Evolutionary conservation across 2,888 invertebrate genomes (phyloP).

Genomic region (Geotrupes spiniger): DNA sequence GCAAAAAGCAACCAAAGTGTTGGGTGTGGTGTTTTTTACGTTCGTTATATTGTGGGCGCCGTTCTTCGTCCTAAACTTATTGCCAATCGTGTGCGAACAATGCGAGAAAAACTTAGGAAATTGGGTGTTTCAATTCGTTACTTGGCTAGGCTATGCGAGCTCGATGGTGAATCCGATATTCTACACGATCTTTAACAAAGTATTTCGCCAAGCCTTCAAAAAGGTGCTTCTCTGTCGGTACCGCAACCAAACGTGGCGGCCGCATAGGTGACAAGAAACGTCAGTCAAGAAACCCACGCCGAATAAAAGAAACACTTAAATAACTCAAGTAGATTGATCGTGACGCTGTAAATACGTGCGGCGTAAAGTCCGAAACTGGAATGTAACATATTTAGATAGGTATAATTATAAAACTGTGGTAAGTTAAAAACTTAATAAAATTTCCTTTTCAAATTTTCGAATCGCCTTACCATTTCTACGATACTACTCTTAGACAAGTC

Average conservation of each 20-base stretch:
- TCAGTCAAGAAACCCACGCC: not conserved
- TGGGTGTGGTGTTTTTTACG: conserved; percentile 92
- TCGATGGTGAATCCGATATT: conserved; percentile 95
- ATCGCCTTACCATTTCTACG: conserved; percentile 16
- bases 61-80: conserved; percentile 85
- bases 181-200: conserved; percentile 93
- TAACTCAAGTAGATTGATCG: not conserved
- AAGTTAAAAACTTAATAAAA: not conserved
- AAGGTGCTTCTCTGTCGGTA: conserved; percentile 80
- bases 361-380: not conserved
- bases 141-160: conserved; percentile 92
- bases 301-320: conserved; percentile 1
- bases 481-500: too few species aligned
- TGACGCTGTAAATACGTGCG: not conserved
- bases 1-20: conserved; percentile 94
- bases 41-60: conserved; percentile 96
- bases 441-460: conserved; percentile 10
- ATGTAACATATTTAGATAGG: not conserved
- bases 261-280: conserved; percentile 51
- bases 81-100: conserved; percentile 78
- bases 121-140: conserved; percentile 81
- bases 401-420: not conserved
- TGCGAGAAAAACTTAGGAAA: conserved; percentile 74
- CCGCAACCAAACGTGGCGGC: conserved; percentile 58
- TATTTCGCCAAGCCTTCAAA: conserved; percentile 87